phyloP scores from a whole-genome alignment of 2,888 invertebrate genomes.

The Lasioglossum marginatum region DNA sequence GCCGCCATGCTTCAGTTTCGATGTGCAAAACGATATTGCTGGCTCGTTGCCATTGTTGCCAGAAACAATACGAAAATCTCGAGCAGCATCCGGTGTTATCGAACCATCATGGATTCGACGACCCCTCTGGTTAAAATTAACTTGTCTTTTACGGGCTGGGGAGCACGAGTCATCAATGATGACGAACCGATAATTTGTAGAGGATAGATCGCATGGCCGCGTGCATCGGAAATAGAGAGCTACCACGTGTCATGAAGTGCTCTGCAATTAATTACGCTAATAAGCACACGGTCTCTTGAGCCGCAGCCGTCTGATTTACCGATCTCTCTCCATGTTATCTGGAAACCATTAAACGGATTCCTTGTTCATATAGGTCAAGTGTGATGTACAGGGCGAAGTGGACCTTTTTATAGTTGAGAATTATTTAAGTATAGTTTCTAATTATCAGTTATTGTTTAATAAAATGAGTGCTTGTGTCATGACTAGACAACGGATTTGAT shows the following conservation, averaged over 20 bases:
- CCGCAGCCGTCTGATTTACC: conserved; percentile 29
- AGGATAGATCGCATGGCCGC: conserved; percentile 64
- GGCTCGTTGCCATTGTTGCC: conserved; percentile 31
- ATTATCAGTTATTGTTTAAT: not conserved
- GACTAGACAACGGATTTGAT: too few species aligned
- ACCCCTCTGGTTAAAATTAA: conserved; percentile 48
- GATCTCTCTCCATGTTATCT: conserved; percentile 40
- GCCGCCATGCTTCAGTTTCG: conserved; percentile 25
- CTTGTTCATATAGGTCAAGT: conserved; percentile 44
- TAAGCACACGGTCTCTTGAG: conserved; percentile 33
- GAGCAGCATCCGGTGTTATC: conserved; percentile 1
- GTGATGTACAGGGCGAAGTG: not conserved
- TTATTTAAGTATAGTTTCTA: too few species aligned
- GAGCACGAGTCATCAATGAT: not conserved
- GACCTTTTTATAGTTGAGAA: not conserved
- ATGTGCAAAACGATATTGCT: conserved; percentile 20
- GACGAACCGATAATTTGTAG: conserved; percentile 58
- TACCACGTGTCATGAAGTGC: conserved; percentile 48
- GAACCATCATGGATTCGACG: conserved; percentile 30
- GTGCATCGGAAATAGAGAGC: conserved; percentile 59
- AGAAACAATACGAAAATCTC: conserved; percentile 19
- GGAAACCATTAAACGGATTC: conserved; percentile 25
- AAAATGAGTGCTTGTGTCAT: too few species aligned
- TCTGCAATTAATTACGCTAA: conserved; percentile 64
- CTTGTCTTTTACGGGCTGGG: not conserved